Evolutionary conservation across 2,797 vertebrate genomes (phyloP), one percentile per base, ranked within the genome.

Genomic region (Paguma larvata): DNA sequence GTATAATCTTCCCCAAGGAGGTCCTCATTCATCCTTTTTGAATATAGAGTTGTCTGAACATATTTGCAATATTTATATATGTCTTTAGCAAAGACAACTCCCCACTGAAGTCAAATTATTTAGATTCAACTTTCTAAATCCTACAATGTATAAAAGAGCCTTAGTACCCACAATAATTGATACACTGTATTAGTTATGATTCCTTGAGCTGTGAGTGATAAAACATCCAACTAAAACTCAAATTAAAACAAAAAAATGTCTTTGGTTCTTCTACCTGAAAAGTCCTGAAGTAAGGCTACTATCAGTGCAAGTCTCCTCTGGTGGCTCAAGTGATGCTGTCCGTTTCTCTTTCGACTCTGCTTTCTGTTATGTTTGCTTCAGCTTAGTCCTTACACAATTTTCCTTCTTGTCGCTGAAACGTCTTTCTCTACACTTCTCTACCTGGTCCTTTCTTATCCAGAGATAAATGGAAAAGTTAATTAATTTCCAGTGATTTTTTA

Each of bases 81-180:
- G 30, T 14, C 85, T 95, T 95, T 75, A 85, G 13, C 46, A 75
- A 95, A 78, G 12, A 53, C 6, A 88, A 15, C 13, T 13, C 27
- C 90, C 38, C 30, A 78, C 46, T 94, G 15, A 82, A 79, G 44
- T 85, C 44, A 79, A 78, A 56, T 84, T 53, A 53, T 77, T 94
- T 90, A 21, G 6, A 46, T 65, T 34, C 41, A 77, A 68, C 51
- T 97, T 85, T 91, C 4, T 73, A 68, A 94, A 65, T 78, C 44
- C 19, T 87, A 62, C 8, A 68, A 73, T 11, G 1, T 70, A 72
- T 18, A 9, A 59, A 4, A 51, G 38, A 27, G 5, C 6, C 15
- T 77, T 90, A n/a, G 21, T 34, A 59, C 2, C 2, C 46, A 21
- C 12, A 51, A 38, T 51, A 90, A 88, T 12, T 41, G 14, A 63